phyloP scores from a whole-genome alignment of 2,113 vertebrate genomes.

The Mystacornis crossleyi region DNA sequence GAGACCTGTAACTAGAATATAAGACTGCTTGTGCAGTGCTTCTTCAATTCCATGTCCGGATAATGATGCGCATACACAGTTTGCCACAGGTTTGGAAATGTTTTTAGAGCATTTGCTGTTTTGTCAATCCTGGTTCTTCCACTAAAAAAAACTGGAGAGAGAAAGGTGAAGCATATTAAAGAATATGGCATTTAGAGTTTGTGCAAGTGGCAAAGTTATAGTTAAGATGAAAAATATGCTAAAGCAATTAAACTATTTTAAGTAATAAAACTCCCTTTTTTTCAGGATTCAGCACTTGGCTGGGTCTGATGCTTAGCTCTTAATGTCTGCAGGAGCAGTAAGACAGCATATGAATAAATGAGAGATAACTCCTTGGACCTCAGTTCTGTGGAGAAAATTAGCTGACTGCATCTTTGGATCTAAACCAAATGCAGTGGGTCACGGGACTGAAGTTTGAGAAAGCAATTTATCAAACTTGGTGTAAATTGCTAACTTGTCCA shows the following conservation, averaged over 20 bases:
- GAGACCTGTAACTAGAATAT: neutral
- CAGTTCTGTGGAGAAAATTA: neutral
- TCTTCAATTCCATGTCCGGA: neutral
- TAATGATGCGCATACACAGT: neutral
- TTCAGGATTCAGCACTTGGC: neutral
- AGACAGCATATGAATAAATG: neutral
- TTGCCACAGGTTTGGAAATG: neutral
- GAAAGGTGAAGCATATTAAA: neutral
- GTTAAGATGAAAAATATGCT: neutral
- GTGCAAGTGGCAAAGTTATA: neutral
- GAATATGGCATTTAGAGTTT: neutral
- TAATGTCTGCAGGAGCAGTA: neutral
- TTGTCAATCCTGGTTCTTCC: neutral
- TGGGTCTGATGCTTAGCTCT: neutral
- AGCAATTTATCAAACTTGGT: neutral
- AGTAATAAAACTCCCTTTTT: neutral
- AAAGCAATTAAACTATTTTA: neutral
- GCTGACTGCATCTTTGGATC: neutral
- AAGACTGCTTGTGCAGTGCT: neutral
- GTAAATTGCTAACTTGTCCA: neutral
- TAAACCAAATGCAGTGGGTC: neutral
- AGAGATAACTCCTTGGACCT: neutral
- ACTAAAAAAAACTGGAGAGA: neutral
- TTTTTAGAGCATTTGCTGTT: neutral
- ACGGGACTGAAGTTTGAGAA: neutral